Evolutionary conservation across 1,140 invertebrate genomes (phyloP), one percentile per base, ranked within the genome.

Genomic region (Amyelois transitella): DNA sequence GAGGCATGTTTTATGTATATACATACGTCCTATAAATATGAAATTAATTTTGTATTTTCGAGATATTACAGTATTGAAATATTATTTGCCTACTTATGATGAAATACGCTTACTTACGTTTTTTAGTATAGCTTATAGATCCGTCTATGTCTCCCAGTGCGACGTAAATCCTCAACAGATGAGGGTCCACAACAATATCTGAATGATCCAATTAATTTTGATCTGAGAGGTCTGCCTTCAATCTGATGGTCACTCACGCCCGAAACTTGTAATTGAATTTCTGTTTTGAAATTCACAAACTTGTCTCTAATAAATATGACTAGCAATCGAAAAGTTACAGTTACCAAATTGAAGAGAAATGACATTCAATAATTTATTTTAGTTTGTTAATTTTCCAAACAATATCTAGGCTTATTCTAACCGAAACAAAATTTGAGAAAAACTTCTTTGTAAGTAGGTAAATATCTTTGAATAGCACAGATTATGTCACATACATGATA

Each of bases 251-350:
- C 81, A 87, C 76, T 84, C 76, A 81, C 74, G 76, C 81, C 74
- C 75, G 69, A 82, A 87, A 84, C 81, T 87, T 86, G 70, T 87
- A 87, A 86, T 85, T 87, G 81, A 85, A 87, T 86, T 84, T 81
- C 69, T 69, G 76, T 77, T 81, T 66, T 64, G 64, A 66, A 82
- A 80, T 76, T 79, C 72, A 73, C 62, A 61, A 75, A 78, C 72
- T 79, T 72, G 59, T 43, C 61, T 38, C n/a, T 8, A 38, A 38
- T 38, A 38, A 38, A 38, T 38, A 38, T 38, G 32, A 38, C 12
- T 38, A 14, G 1, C 8, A 1, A 14, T 14, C 12, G 22, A 38
- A 38, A 38, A 38, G 32, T 38, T 38, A 1, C 1, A 38, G 32
- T n/a, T 38, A 12, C 6, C n/a, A 38, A 10, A 38, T 14, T 38